Base-by-base conservation (phyloP, 2,113 vertebrate genomes). In the Labrus mixtus region DNA sequence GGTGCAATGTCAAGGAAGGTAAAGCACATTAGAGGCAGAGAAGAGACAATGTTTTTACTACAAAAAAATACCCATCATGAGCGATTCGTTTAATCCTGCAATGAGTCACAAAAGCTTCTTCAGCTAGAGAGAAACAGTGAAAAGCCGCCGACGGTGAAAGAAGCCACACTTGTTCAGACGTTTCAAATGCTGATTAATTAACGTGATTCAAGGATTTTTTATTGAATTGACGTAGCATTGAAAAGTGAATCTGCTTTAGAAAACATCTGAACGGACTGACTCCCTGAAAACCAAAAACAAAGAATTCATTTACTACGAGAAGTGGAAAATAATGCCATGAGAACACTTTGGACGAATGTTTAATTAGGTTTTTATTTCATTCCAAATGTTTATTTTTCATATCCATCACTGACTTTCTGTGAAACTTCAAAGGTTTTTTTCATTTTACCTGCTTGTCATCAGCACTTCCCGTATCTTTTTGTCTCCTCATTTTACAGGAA, bases 21-120 rank as follows among this genome's bases (percentile, higher is more conserved):
- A 88, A 90, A 89, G 81, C 83, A 79, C 76, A 84, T 84, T 80
- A 81, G 79, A 90, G 68, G 86, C 54, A 85, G 79, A 83, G 71
- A 82, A 66, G 77, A 87, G 83, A 75, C 73, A 33, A 81, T 79
- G 66, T 87, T 90, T 90, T 83, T 33, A 88, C 73, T 54, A 77
- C 68, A 81, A 62, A 68, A 68, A 87, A 67, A 72, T 70, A 80
- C 81, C 74, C 76, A 67, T 79, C 81, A 76, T 15, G 60, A 57
- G 73, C 72, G 48, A 78, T 66, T 76, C 45, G 43, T 87, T 86
- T 83, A 79, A 78, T 87, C 82, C 90, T 19, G 83, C 73, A 25
- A 33, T 43, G 53, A 88, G 78, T 83, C 64, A 63, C 56, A 58
- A 82, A 85, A 78, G 77, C 80, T 71, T n/a, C 77, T 83, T 82